Evolutionary conservation across 1,140 invertebrate genomes (phyloP), one percentile per base, ranked within the genome.

Genomic region (Metaphire vulgaris): DNA sequence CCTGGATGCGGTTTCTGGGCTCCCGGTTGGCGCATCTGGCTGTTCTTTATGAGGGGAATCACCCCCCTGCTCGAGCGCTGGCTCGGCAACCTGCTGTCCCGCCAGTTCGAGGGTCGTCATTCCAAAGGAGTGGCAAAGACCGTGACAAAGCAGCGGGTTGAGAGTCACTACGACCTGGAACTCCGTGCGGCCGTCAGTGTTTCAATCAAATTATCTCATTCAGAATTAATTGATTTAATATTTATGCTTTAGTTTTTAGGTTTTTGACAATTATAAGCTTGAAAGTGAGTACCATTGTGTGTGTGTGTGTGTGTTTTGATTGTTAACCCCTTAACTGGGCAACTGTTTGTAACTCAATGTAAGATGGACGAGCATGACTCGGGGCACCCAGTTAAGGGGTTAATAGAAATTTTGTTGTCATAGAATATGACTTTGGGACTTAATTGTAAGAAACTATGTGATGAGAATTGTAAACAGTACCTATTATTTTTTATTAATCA

Each of bases 1-100:
- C 98, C 97, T 0, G 98, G 98, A 1, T 99, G 96, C 88, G 98
- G 97, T 32, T 92, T 99, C 84, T 99, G 98, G 98, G 96, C 97
- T 0, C 96, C 98, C 0, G 96, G 96, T 1, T 99, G 98, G 98
- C 89, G 98, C 72, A 97, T 99, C 1, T 99, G 98, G 98, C 86
- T 99, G 2, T 99, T 99, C 88, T 99, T 99, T 84, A 95, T 99
- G 93, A 89, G 98, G 77, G 98, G 98, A 30, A 98, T 99, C 75
- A 99, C 98, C 0, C 98, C 98, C 0, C 86, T 99, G 21, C 86
- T 99, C 26, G 98, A 99, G 85, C 88, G 97, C 69, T 99, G 98
- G 98, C 89, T 99, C 1, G 98, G 97, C 16, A 99, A 99, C 88
- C 88, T 99, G 77, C 87, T 99, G 2, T 99, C 97, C 0, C 89